Evolutionary conservation across 2,888 invertebrate species (phyloP), one percentile per base, ranked within the genome.

Genomic region (Megaustenia siamemsis): DNA sequence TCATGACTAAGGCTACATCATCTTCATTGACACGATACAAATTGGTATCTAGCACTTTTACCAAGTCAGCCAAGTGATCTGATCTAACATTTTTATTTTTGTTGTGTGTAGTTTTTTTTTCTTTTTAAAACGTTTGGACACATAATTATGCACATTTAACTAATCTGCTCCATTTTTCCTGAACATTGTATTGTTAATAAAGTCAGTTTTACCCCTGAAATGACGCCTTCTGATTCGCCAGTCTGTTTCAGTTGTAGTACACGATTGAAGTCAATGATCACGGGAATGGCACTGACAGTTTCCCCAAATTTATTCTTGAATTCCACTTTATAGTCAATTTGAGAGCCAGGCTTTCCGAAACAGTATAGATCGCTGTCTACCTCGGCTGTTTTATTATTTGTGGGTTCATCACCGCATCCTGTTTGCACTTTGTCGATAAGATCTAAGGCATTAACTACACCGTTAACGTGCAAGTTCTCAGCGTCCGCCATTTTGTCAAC

Each of bases 241-340:
- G 85, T 66, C 76, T 89, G 88, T 35, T 88, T 89, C 28, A 91
- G 87, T 80, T 91, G 90, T 60, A 92, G 32, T 43, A 92, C 86
- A 81, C 92, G 87, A 45, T 90, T 87, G 82, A 92, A 90, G 86
- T 92, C 92, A 5, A 92, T 90, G n/a, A 92, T 88, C n/a, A 92
- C 89, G 40, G 92, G 92, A 68, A 88, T 90, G 12, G 89, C 91
- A 35, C 86, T 87, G 10, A 91, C 88, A 10, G 77, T 82, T 49
- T 90, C 83, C 21, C 91, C 91, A 45, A 87, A 87, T 84, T 88
- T 89, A 80, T 89, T 90, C 53, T 86, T 88, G 82, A 92, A 92
- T 60, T 87, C 85, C 83, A 88, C 87, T 82, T 89, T 91, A 63
- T 89, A 90, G 24, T 89, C 88, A 32, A 92, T 83, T 71, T 91